Conservation (phyloP, 2,113 vertebrate genomes). For the Casuarius casuarius region DNA sequence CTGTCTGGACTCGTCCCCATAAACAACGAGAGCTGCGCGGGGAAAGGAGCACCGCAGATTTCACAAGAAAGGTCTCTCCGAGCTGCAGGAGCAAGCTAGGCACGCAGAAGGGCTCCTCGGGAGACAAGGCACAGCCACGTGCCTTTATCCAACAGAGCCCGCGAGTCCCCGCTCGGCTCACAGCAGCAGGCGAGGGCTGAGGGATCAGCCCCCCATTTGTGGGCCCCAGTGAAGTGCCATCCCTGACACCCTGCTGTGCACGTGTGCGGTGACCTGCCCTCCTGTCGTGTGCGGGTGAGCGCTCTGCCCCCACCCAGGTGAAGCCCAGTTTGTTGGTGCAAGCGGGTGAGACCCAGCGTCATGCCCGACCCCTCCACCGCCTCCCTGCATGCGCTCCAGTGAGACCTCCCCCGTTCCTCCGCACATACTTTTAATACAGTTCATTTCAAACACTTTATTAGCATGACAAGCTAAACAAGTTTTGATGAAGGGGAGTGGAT, state of each 20-base stretch:
- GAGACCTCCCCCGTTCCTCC: not conserved
- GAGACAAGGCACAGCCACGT: not conserved
- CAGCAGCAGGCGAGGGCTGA: not conserved
- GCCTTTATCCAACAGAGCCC: not conserved
- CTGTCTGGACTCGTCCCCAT: constrained; percentile 61
- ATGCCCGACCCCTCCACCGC: not conserved
- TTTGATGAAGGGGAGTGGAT: constrained; percentile 21
- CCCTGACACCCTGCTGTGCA: rapidly evolving
- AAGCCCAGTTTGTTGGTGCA: not conserved
- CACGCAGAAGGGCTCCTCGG: not conserved
- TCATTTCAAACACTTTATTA: constrained; percentile 50
- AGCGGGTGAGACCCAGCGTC: not conserved
- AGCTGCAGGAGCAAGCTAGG: not conserved
- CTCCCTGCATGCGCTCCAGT: rapidly evolving
- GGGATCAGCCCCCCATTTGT: not conserved
- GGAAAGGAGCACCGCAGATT: constrained; percentile 13
- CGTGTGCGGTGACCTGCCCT: not conserved
- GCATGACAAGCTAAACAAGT: constrained; percentile 62
- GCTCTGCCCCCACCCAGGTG: rapidly evolving
- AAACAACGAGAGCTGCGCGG: constrained; percentile 16
- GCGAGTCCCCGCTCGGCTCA: not conserved
- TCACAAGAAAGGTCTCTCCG: not conserved
- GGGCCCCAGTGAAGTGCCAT: not conserved
- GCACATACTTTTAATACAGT: not conserved
- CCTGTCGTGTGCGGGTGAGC: rapidly evolving